Percentiles rank a stretch among this genome's conserved stretches.
phyloP scores from a whole-genome alignment of 2,113 vertebrate genomes.

The Otus sunia region DNA sequence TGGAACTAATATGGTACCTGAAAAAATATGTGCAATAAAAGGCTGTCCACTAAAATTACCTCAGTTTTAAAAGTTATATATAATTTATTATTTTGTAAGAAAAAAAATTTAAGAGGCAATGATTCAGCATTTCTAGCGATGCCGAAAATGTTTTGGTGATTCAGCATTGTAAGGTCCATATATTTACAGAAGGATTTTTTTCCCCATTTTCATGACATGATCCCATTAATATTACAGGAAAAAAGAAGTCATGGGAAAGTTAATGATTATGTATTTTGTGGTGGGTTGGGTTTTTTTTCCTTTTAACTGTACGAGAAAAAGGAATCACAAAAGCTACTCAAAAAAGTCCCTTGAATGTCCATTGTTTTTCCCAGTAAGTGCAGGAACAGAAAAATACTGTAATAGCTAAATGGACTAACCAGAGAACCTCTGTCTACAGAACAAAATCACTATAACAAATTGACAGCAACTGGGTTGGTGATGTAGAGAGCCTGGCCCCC shows the following conservation, averaged over 20 bases:
- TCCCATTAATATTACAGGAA: not conserved
- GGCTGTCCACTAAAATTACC: not conserved
- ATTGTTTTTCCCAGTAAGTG: not conserved
- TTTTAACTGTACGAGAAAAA: not conserved
- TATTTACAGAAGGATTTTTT: not conserved
- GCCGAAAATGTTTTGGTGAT: not conserved
- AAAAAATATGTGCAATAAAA: not conserved
- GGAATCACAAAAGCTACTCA: not conserved
- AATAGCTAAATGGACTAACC: slow-evolving; percentile 26
- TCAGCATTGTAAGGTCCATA: not conserved
- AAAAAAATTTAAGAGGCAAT: not conserved
- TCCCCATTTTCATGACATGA: not conserved
- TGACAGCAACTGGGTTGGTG: slow-evolving; percentile 28
- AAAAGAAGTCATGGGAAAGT: not conserved
- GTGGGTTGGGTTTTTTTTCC: not conserved
- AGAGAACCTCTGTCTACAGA: slow-evolving; percentile 4
- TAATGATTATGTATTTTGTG: not conserved
- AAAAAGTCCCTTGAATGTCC: not conserved
- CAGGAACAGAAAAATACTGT: not conserved
- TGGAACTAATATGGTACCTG: not conserved
- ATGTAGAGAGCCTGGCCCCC: slow-evolving; percentile 68
- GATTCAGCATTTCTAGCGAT: not conserved
- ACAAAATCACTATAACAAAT: slow-evolving; percentile 36
- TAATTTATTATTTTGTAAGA: not conserved
- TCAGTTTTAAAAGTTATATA: not conserved